Evolutionary conservation across 2,888 invertebrate genomes (phyloP).

Genomic region (Cyclophora punctaria): DNA sequence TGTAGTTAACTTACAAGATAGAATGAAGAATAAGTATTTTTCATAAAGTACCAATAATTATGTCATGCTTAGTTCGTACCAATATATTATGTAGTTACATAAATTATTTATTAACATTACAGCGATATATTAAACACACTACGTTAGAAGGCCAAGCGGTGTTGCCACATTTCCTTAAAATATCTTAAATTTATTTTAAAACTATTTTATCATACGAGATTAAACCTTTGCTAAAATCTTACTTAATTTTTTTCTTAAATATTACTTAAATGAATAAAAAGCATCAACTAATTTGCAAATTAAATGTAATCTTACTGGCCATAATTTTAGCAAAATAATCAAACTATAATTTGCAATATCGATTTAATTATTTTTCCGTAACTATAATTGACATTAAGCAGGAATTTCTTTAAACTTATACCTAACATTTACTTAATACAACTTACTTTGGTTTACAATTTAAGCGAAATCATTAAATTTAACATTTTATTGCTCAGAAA

Average conservation of each 20-base stretch:
- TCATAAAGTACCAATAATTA: constrained; percentile 31
- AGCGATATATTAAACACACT: constrained; percentile 51
- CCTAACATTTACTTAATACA: constrained; percentile 22
- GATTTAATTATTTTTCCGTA: constrained; percentile 37
- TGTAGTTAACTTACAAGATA: constrained; percentile 11
- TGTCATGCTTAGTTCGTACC: constrained; percentile 33
- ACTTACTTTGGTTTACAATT: constrained; percentile 45
- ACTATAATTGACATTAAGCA: constrained; percentile 72
- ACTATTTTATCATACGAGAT: no score
- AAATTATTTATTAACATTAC: constrained; percentile 33
- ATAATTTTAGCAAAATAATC: constrained; percentile 29
- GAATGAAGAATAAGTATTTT: constrained; percentile 24
- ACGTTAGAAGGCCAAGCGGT: constrained; percentile 73
- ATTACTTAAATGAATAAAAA: no score
- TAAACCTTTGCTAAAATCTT: background rate
- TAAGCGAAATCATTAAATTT: constrained; percentile 9
- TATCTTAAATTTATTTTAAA: constrained; percentile 21
- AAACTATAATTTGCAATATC: constrained; percentile 32
- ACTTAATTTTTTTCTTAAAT: no score
- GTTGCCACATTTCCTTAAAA: constrained; percentile 59
- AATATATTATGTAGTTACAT: constrained; percentile 14
- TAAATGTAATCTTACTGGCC: constrained; percentile 27
- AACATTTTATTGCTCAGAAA: constrained; percentile 13
- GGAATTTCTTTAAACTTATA: constrained; percentile 42
- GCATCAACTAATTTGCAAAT: background rate